Percentiles rank a stretch among this genome's conserved stretches.
phyloP scores from a whole-genome alignment of 2,113 vertebrate species.

The Nyctereutes procyonoides region DNA sequence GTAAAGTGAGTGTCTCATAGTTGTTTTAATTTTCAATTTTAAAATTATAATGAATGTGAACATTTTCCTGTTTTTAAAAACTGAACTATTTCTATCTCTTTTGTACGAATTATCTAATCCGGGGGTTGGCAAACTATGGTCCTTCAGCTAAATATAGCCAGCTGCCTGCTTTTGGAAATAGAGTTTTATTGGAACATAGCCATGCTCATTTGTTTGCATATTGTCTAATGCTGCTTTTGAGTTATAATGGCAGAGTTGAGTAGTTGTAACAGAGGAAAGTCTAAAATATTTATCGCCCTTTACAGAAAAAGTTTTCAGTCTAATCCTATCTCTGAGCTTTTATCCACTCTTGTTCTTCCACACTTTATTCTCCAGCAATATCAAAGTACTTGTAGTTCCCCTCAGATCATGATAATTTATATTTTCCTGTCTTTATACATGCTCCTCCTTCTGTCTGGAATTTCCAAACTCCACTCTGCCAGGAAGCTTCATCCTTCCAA shows the following conservation, averaged over 20 bases:
- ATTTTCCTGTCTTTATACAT: neutral
- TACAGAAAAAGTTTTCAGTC: neutral
- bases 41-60: slow-evolving; percentile 21
- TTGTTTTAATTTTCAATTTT: slow-evolving; percentile 38
- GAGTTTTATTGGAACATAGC: neutral
- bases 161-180: slow-evolving; percentile 18
- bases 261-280: neutral
- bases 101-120: neutral
- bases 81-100: neutral
- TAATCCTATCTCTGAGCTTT: neutral
- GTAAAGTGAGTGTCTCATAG: neutral
- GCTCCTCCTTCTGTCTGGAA: neutral
- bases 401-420: neutral
- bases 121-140: neutral
- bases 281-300: slow-evolving; percentile 8
- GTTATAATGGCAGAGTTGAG: neutral
- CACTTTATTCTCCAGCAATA: neutral
- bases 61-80: neutral
- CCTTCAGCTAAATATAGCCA: neutral
- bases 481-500: neutral
- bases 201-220: neutral
- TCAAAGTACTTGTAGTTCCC: neutral
- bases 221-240: neutral
- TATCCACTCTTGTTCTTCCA: neutral
- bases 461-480: neutral